These are phyloP conservation scores for Periphyllus acericola DNA, from an alignment of 2,888 invertebrate species.

Conservation along the genomic window DNA sequence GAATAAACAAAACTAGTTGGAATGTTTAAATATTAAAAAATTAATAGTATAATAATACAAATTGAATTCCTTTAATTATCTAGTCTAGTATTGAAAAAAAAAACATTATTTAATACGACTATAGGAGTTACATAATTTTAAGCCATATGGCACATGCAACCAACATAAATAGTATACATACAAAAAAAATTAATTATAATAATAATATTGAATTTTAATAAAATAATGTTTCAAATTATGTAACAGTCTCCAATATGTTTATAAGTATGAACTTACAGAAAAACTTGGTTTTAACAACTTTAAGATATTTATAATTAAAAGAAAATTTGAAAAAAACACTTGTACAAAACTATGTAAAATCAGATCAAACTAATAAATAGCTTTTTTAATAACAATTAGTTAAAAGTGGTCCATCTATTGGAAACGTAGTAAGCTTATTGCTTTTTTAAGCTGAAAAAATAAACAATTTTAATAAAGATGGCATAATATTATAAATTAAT, in stretches of 20 bases:
- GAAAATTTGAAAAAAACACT: not conserved
- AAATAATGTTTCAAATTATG: not conserved
- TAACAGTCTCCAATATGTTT: not conserved
- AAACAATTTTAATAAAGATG: not conserved
- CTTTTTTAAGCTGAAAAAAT: slow-evolving; percentile 44
- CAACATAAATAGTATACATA: slow-evolving; percentile 21
- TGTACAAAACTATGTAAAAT: slow-evolving; percentile 9
- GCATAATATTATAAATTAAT: not conserved
- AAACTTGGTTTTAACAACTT: not conserved
- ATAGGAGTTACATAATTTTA: not conserved
- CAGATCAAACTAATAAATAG: slow-evolving; percentile 37
- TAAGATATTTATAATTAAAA: not conserved
- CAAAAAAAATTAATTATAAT: no score
- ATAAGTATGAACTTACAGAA: not conserved
- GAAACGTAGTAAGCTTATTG: not conserved
- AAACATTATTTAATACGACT: not conserved
- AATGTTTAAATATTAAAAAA: no score
- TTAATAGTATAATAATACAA: no score
- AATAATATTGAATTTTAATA: slow-evolving; percentile 13
- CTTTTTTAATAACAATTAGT: slow-evolving; percentile 44
- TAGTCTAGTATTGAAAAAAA: not conserved
- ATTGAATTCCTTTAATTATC: not conserved
- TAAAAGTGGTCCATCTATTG: not conserved
- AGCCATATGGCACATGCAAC: not conserved
- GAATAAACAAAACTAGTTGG: no score